Percentiles rank a stretch among this genome's conserved stretches.
phyloP scores from a whole-genome alignment of 2,113 vertebrate species.

The Myxocyprinus asiaticus region DNA sequence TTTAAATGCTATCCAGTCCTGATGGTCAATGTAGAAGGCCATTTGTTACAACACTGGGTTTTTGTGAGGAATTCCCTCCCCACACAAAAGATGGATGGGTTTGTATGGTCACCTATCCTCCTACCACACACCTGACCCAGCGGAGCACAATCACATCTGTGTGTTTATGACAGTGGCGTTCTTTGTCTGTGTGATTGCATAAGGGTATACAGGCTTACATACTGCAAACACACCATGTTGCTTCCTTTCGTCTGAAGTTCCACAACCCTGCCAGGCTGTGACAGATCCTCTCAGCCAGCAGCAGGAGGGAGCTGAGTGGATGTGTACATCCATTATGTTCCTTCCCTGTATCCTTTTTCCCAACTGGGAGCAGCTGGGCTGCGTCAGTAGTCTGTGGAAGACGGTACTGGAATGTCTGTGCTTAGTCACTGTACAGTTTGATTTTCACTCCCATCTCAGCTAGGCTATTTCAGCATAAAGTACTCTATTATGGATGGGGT shows the following conservation, averaged over 20 bases:
- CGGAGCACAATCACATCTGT: background rate
- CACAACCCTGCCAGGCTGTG: constrained; percentile 33
- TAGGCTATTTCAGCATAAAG: background rate
- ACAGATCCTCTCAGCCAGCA: constrained; percentile 22
- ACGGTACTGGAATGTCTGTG: constrained; percentile 25
- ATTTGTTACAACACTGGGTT: constrained; percentile 16
- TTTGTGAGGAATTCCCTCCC: constrained; percentile 22
- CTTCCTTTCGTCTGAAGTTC: constrained; percentile 34
- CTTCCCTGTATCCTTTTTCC: constrained; percentile 30
- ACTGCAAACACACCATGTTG: constrained; percentile 28
- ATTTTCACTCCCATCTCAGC: constrained; percentile 1
- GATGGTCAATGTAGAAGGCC: constrained; percentile 10
- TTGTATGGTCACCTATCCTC: background rate
- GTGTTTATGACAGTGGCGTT: constrained; percentile 10
- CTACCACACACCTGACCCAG: background rate
- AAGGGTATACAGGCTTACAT: constrained; percentile 18
- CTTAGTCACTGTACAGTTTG: constrained; percentile 30
- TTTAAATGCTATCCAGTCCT: constrained; percentile 15
- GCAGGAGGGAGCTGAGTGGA: constrained; percentile 30
- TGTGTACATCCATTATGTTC: constrained; percentile 33
- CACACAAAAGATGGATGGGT: background rate
- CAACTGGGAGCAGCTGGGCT: constrained; percentile 44
- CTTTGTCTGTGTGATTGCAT: constrained; percentile 35
- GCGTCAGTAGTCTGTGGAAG: constrained; percentile 38
- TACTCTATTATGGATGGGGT: background rate